These are phyloP conservation scores for Drosophila neoperkinsi DNA, from an alignment of 2,888 invertebrate species.

Conservation along the genomic window DNA sequence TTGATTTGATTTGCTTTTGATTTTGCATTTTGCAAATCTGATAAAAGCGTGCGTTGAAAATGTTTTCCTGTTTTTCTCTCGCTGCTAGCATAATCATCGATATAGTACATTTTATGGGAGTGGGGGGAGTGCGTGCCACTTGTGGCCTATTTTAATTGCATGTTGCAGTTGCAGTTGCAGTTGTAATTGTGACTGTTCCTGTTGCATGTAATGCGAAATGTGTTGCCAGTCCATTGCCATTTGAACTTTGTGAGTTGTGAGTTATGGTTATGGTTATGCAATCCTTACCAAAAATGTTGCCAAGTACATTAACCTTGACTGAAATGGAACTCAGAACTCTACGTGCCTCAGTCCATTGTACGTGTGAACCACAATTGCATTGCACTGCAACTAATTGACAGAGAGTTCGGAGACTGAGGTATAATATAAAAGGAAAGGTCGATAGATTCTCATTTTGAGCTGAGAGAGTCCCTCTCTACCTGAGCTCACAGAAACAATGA, in stretches of 20 bases:
- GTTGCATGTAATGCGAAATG: conserved; percentile 30
- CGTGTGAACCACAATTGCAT: conserved; percentile 77
- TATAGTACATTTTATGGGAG: conserved; percentile 3
- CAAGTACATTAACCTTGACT: conserved; percentile 68
- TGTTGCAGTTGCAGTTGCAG: conserved; percentile 39
- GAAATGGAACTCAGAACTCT: conserved; percentile 5
- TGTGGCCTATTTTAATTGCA: conserved; percentile 69
- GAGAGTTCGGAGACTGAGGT: conserved; percentile 5
- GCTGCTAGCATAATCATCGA: conserved; percentile 57
- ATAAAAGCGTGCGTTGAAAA: conserved; percentile 78
- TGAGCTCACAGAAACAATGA: conserved; percentile 34
- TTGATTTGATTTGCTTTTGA: conserved; percentile 72
- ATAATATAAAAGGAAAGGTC: conserved; percentile 17
- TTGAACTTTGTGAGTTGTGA: conserved; percentile 47
- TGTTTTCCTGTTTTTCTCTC: conserved; percentile 62
- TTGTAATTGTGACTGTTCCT: conserved; percentile 31
- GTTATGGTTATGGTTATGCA: conserved; percentile 26
- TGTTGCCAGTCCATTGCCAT: conserved; percentile 54
- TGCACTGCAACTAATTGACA: conserved; percentile 61
- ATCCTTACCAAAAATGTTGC: conserved; percentile 21
- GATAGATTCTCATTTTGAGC: conserved; percentile 6
- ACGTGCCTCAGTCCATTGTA: conserved; percentile 46
- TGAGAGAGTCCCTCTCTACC: conserved; percentile 26
- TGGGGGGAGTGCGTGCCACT: conserved; percentile 52
- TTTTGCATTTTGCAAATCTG: conserved; percentile 65